Conservation (phyloP, 2,888 invertebrate genomes). For the Heteropelma amictum region DNA sequence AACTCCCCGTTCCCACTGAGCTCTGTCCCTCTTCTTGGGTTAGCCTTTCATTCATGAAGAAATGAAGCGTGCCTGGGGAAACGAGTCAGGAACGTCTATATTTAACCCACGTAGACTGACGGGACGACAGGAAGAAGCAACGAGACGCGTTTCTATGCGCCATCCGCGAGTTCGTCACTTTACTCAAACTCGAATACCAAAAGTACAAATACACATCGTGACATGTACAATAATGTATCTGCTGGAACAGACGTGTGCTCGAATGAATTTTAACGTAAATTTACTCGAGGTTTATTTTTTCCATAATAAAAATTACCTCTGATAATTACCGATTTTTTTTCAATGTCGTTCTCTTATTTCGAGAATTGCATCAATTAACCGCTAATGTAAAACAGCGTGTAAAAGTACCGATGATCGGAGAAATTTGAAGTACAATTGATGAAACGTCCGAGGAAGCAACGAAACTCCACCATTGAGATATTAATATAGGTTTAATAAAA, state of each 20-base stretch:
- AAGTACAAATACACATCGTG: slow-evolving; percentile 36
- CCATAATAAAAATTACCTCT: neutral
- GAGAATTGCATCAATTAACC: too few species aligned
- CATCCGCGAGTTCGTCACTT: slow-evolving; percentile 68
- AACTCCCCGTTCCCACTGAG: neutral
- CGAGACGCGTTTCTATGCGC: slow-evolving; percentile 60
- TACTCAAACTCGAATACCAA: slow-evolving; percentile 61
- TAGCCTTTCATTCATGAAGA: slow-evolving; percentile 73
- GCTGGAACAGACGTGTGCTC: slow-evolving; percentile 3
- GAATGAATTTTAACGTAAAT: slow-evolving; percentile 36
- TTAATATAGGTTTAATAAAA: too few species aligned
- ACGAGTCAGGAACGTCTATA: slow-evolving; percentile 71
- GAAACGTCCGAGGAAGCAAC: too few species aligned
- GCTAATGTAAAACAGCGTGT: too few species aligned
- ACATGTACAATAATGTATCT: slow-evolving; percentile 26
- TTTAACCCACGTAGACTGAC: slow-evolving; percentile 72
- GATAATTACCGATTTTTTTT: neutral
- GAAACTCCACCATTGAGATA: too few species aligned
- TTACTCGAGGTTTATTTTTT: neutral
- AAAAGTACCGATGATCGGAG: too few species aligned
- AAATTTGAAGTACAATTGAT: too few species aligned
- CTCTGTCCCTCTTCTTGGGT: neutral
- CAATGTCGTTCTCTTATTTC: neutral
- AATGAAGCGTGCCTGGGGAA: slow-evolving; percentile 74
- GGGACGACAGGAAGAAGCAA: slow-evolving; percentile 72